Percentiles rank a stretch among this genome's conserved stretches.
phyloP scores from a whole-genome alignment of 2,113 vertebrate genomes.

The Pluvianellus socialis region DNA sequence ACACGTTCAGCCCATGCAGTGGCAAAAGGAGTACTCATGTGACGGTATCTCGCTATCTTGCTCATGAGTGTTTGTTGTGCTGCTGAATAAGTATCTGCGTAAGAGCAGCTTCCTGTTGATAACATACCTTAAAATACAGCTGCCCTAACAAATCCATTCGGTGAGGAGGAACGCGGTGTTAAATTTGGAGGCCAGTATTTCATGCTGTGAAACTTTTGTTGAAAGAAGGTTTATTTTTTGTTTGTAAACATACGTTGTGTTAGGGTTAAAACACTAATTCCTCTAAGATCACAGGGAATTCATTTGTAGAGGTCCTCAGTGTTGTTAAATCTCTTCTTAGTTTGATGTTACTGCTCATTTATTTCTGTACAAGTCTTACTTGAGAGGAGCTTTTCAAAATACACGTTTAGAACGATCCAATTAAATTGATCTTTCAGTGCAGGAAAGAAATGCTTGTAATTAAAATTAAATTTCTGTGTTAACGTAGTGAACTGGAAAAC shows the following conservation, averaged over 20 bases:
- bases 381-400: conserved; percentile 29
- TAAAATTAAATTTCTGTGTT: not conserved
- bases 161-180: conserved; percentile 22
- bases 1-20: not conserved
- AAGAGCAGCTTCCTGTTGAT: conserved; percentile 50
- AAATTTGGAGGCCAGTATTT: conserved; percentile 56
- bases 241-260: not conserved
- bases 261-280: conserved; percentile 23
- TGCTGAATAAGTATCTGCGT: not conserved
- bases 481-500: conserved; percentile 25
- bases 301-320: conserved; percentile 1
- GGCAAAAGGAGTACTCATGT: conserved; percentile 8
- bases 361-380: not conserved
- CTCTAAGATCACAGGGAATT: conserved; percentile 9
- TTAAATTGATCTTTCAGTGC: not conserved
- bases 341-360: conserved; percentile 20
- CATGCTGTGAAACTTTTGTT: conserved; percentile 48
- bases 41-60: not conserved
- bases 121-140: not conserved
- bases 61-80: conserved; percentile 29
- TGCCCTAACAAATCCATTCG: not conserved
- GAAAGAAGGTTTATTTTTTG: not conserved
- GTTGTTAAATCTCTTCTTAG: not conserved
- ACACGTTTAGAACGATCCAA: not conserved
- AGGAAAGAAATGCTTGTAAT: conserved; percentile 11